Percentiles rank a stretch among this genome's conserved stretches.
phyloP scores from a whole-genome alignment of 2,888 invertebrate species.

The Diogma glabrata region DNA sequence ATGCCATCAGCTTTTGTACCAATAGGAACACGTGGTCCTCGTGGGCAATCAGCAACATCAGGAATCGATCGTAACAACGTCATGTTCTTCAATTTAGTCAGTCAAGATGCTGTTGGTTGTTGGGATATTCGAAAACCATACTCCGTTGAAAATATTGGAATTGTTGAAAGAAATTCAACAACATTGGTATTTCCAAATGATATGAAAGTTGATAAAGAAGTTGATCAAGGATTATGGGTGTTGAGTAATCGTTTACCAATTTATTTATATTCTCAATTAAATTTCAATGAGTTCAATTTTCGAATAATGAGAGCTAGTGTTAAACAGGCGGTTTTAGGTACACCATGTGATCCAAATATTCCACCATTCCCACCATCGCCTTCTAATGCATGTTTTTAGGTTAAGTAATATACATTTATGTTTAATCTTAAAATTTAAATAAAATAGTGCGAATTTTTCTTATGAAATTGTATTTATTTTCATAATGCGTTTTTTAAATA shows the following conservation, averaged over 20 bases:
- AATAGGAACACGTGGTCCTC: conserved; percentile 41
- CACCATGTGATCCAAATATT: conserved; percentile 54
- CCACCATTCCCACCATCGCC: conserved; percentile 16
- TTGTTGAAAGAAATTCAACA: conserved; percentile 48
- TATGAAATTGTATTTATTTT: too few relatives aligned
- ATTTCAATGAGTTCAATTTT: conserved; percentile 57
- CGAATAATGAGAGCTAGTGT: conserved; percentile 57
- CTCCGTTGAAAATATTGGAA: conserved; percentile 45
- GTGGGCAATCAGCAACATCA: conserved; percentile 62
- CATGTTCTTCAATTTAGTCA: conserved; percentile 69
- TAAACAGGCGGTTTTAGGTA: conserved; percentile 48
- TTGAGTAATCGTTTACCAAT: conserved; percentile 63
- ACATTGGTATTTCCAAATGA: conserved; percentile 72
- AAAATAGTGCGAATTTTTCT: too few relatives aligned
- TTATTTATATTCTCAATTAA: conserved; percentile 53
- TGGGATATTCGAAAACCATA: conserved; percentile 69
- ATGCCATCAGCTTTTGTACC: conserved; percentile 27
- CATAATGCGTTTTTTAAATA: too few relatives aligned
- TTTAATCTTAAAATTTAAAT: too few relatives aligned
- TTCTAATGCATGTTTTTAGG: too few relatives aligned
- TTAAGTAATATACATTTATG: too few relatives aligned
- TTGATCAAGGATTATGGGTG: conserved; percentile 57
- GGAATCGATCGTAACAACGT: conserved; percentile 56
- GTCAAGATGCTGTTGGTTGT: conserved; percentile 62
- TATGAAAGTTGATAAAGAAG: conserved; percentile 59